Evolutionary conservation across 2,797 vertebrate species (phyloP).

Genomic region (Phylloscopus collybita): DNA sequence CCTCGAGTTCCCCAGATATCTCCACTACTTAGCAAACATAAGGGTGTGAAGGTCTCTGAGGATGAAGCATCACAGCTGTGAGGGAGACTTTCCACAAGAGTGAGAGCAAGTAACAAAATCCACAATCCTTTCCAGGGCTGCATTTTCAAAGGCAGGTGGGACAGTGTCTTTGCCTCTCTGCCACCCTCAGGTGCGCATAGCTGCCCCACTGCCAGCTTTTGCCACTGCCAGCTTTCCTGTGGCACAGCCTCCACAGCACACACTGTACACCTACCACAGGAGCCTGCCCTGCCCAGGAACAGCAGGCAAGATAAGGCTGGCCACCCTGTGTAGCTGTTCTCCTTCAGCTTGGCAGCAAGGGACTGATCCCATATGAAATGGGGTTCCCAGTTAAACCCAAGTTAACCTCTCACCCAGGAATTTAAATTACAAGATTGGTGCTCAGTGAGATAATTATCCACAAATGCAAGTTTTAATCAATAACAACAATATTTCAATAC

Average conservation of each 20-base stretch:
- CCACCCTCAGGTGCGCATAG: rapidly evolving
- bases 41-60: not conserved
- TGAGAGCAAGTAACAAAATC: not conserved
- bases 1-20: not conserved
- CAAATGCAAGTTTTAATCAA: not conserved
- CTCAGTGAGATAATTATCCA: not conserved
- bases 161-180: not conserved
- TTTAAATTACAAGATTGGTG: not conserved
- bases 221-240: not conserved
- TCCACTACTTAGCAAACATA: not conserved
- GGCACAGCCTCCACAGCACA: not conserved
- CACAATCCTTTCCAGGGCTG: not conserved
- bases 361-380: not conserved
- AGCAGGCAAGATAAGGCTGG: not conserved
- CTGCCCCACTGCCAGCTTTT: not conserved
- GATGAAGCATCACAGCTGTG: not conserved
- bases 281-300: not conserved
- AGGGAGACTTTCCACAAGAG: not conserved
- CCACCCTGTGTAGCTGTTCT: not conserved
- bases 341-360: not conserved
- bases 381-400: not conserved
- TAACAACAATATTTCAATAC: not conserved
- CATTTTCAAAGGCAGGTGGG: not conserved
- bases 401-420: not conserved
- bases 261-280: not conserved